These are phyloP conservation scores for Circaetus gallicus DNA, from an alignment of 2,113 vertebrate genomes.

Conservation along the genomic window DNA sequence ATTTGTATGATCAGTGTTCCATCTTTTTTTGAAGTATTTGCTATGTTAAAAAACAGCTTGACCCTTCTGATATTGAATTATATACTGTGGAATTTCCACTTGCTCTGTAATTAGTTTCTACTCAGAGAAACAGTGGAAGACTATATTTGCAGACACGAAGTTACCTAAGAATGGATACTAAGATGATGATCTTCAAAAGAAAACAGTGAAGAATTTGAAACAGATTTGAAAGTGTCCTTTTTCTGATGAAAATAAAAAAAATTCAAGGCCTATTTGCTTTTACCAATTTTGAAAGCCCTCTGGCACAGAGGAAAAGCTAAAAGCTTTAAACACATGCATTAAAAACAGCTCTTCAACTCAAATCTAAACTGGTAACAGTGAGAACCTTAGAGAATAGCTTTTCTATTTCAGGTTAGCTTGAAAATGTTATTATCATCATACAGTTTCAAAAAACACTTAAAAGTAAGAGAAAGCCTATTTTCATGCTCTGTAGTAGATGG, in stretches of 20 bases:
- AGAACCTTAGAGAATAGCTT: neutral
- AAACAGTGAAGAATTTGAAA: neutral
- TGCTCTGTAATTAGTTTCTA: neutral
- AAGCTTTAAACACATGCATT: neutral
- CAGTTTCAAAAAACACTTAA: neutral
- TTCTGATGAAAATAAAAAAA: neutral
- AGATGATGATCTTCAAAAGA: neutral
- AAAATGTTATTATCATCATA: neutral
- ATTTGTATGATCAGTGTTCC: neutral
- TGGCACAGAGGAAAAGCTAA: neutral
- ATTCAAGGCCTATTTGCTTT: neutral
- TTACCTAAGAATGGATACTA: neutral
- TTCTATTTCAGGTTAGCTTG: neutral
- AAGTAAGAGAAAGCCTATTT: neutral
- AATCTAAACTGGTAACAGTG: neutral
- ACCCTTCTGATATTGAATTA: neutral
- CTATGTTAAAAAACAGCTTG: neutral
- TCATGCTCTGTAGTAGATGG: neutral
- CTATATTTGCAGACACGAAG: neutral
- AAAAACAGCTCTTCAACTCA: neutral
- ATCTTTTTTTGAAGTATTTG: neutral
- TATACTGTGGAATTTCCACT: neutral
- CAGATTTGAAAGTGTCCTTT: neutral
- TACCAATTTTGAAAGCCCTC: neutral
- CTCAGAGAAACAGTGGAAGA: neutral